Evolutionary conservation across 2,888 invertebrate species (phyloP).

Genomic region (Drosophila suboccidentalis): DNA sequence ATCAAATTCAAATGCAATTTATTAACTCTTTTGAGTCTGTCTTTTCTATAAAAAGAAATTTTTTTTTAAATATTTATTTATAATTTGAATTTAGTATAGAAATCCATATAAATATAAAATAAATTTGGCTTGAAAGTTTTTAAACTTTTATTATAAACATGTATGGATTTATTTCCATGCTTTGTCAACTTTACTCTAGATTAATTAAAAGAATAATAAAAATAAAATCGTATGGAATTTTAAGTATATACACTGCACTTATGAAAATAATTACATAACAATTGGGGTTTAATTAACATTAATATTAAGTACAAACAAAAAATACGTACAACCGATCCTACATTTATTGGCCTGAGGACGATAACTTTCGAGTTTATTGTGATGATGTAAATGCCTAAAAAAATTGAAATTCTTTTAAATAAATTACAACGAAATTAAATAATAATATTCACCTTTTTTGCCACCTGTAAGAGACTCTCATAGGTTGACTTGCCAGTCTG

Average conservation of each 20-base stretch:
- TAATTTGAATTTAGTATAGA: background rate
- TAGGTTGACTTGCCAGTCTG: conserved; percentile 89
- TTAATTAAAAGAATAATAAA: background rate
- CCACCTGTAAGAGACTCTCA: conserved; percentile 88
- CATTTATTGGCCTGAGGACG: conserved; percentile 35
- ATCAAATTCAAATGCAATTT: background rate
- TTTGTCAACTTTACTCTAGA: too few species aligned
- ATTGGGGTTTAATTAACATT: conserved; percentile 9
- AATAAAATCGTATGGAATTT: background rate
- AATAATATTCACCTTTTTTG: conserved; percentile 86
- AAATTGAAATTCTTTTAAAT: background rate
- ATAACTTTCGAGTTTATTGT: conserved; percentile 37
- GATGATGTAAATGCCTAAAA: conserved; percentile 61
- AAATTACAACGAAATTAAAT: background rate
- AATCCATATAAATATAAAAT: too few species aligned
- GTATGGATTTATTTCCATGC: too few species aligned
- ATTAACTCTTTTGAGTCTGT: background rate
- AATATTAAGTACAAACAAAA: conserved; percentile 47
- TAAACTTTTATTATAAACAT: too few species aligned
- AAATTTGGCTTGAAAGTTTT: too few species aligned
- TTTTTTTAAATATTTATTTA: background rate
- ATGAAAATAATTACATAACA: too few species aligned
- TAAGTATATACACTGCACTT: background rate
- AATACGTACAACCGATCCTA: conserved; percentile 1
- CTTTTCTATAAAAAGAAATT: background rate